These are phyloP conservation scores for Mastacembelus armatus DNA, from an alignment of 2,797 vertebrate species.

Conservation along the genomic window DNA sequence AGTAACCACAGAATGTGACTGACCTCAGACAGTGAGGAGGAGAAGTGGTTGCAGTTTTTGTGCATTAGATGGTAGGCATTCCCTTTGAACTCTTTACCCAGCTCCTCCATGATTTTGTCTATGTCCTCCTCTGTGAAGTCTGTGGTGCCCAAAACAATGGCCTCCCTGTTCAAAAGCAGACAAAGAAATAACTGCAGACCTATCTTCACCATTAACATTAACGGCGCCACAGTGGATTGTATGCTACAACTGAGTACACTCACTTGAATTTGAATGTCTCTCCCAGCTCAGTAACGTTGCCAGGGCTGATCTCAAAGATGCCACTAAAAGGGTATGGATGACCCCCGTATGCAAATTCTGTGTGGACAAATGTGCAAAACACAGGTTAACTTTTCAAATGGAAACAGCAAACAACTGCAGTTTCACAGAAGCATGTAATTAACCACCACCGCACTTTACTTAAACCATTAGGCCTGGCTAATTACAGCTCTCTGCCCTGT, in stretches of 20 bases:
- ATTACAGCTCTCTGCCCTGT: conserved; percentile 44
- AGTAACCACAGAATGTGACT: conserved; percentile 26
- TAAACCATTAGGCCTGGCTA: conserved; percentile 53
- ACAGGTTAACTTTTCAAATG: not conserved
- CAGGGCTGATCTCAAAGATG: conserved; percentile 93
- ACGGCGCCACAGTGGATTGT: not conserved
- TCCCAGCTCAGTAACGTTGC: conserved; percentile 89
- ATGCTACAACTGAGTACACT: conserved; percentile 55
- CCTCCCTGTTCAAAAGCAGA: conserved; percentile 83
- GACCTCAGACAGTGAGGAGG: conserved; percentile 91
- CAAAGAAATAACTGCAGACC: not conserved
- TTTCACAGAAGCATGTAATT: conserved; percentile 45
- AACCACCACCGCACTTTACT: conserved; percentile 42
- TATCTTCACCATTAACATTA: not conserved
- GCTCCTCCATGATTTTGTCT: conserved; percentile 94
- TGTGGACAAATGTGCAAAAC: conserved; percentile 35
- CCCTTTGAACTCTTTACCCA: conserved; percentile 92
- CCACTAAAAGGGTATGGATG: conserved; percentile 95
- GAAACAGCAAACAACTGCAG: conserved; percentile 34
- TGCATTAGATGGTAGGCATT: conserved; percentile 93
- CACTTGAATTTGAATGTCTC: conserved; percentile 98
- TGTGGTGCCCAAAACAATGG: conserved; percentile 92
- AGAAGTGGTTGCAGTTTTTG: conserved; percentile 95
- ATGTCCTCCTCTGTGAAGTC: conserved; percentile 93
- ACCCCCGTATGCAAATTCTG: conserved; percentile 95